These are phyloP conservation scores for Agrilus biguttatus DNA, from an alignment of 2,888 invertebrate species.

Conservation along the genomic window DNA sequence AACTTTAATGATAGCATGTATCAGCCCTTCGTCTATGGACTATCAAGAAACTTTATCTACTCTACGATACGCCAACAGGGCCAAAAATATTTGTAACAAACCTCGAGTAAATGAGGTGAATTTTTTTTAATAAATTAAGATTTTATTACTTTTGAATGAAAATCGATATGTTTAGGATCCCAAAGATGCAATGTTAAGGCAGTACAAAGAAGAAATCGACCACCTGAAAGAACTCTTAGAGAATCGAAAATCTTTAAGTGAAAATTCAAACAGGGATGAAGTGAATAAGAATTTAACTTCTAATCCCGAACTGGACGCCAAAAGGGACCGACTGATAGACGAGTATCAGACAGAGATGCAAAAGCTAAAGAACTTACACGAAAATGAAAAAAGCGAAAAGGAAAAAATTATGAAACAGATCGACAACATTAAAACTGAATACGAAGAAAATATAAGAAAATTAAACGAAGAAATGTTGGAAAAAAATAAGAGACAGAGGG, in stretches of 20 bases:
- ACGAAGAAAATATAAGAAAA: slow-evolving; percentile 39
- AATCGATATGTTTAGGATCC: slow-evolving; percentile 45
- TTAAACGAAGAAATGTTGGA: slow-evolving; percentile 45
- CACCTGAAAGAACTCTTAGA: slow-evolving; percentile 47
- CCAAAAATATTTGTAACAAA: slow-evolving; percentile 75
- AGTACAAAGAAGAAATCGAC: slow-evolving; percentile 75
- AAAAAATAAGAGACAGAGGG: slow-evolving; percentile 36
- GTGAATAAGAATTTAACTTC: slow-evolving; percentile 13
- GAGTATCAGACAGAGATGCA: slow-evolving; percentile 41
- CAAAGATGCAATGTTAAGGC: slow-evolving; percentile 70
- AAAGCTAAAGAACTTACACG: slow-evolving; percentile 27
- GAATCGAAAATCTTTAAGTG: slow-evolving; percentile 17
- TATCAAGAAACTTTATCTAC: slow-evolving; percentile 76
- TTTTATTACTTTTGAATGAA: background rate
- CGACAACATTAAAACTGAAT: slow-evolving; percentile 39
- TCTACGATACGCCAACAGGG: slow-evolving; percentile 68
- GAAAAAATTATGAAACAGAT: slow-evolving; percentile 30
- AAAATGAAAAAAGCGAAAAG: slow-evolving; percentile 28
- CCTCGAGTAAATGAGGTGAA: slow-evolving; percentile 65
- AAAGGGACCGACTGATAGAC: slow-evolving; percentile 27
- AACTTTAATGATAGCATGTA: slow-evolving; percentile 76
- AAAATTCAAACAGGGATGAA: slow-evolving; percentile 10
- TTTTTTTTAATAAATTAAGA: no score
- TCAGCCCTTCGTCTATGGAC: slow-evolving; percentile 70
- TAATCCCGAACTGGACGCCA: slow-evolving; percentile 18